A percentile compares a stretch with the other conserved stretches of the same genome.
Evolutionary conservation across 2,113 vertebrate genomes (phyloP).

Genomic region (Periophthalmus modestus): DNA sequence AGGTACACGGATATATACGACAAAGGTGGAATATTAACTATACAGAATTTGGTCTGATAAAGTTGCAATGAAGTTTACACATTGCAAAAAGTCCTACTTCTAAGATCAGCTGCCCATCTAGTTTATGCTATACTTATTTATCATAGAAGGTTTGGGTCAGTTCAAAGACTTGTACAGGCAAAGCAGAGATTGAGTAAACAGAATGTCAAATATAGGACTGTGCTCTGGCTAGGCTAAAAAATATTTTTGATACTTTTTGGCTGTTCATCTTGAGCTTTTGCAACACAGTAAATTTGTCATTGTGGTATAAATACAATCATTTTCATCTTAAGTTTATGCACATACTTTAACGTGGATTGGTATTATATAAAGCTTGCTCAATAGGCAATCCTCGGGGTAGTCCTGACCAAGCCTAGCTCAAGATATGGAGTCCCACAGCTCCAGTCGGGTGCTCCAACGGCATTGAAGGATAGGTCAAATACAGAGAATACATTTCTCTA

Average conservation of each 20-base stretch:
- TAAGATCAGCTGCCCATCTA: background rate
- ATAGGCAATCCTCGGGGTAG: no score
- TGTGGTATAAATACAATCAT: background rate
- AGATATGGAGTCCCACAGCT: no score
- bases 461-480: background rate
- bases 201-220: constrained; percentile 5
- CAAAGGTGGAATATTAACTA: constrained; percentile 3
- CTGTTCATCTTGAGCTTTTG: background rate
- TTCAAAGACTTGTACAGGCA: background rate
- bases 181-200: background rate
- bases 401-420: no score
- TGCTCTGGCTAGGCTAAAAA: background rate
- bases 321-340: background rate
- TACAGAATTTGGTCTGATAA: background rate
- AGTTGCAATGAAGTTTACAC: background rate
- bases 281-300: background rate
- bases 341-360: background rate
- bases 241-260: background rate
- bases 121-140: background rate
- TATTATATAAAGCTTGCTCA: background rate
- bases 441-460: background rate
- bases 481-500: background rate
- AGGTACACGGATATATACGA: background rate
- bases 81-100: background rate
- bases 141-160: background rate